Conservation (phyloP, 2,113 vertebrate species). For the Mola mola region DNA sequence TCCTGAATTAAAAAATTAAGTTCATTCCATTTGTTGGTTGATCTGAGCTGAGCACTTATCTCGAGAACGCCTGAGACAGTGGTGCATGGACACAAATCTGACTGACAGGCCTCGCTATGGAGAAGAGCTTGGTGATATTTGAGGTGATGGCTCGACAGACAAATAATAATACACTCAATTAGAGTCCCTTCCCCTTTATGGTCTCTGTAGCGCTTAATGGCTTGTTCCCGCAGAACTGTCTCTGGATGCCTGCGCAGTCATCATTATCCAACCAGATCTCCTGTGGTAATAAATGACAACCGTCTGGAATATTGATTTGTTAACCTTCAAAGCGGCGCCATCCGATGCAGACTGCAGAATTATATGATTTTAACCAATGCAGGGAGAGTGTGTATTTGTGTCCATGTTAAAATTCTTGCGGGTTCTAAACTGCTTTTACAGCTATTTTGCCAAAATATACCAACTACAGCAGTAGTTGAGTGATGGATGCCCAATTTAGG, state of each 20-base stretch:
- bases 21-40: slow-evolving; percentile 44
- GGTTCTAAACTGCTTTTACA: slow-evolving; percentile 22
- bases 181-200: slow-evolving; percentile 52
- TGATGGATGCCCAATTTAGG: slow-evolving; percentile 15
- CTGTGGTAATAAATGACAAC: slow-evolving; percentile 68
- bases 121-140: slow-evolving; percentile 57
- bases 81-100: slow-evolving; percentile 48
- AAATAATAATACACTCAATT: slow-evolving; percentile 73
- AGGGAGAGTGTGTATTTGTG: slow-evolving; percentile 10
- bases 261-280: slow-evolving; percentile 57
- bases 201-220: slow-evolving; percentile 45
- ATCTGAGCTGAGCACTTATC: slow-evolving; percentile 40
- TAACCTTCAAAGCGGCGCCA: slow-evolving; percentile 61
- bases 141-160: slow-evolving; percentile 54
- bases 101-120: slow-evolving; percentile 55
- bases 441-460: slow-evolving; percentile 12
- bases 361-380: slow-evolving; percentile 55
- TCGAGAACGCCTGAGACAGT: slow-evolving; percentile 30
- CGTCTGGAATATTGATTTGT: slow-evolving; percentile 69
- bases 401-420: slow-evolving; percentile 1
- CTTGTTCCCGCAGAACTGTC: slow-evolving; percentile 34
- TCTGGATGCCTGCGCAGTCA: slow-evolving; percentile 46
- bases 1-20: slow-evolving; percentile 61
- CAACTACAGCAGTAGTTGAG: slow-evolving; percentile 14
- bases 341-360: slow-evolving; percentile 40